Conservation (phyloP, 2,888 invertebrate species). For the Cepaea hortensis region DNA sequence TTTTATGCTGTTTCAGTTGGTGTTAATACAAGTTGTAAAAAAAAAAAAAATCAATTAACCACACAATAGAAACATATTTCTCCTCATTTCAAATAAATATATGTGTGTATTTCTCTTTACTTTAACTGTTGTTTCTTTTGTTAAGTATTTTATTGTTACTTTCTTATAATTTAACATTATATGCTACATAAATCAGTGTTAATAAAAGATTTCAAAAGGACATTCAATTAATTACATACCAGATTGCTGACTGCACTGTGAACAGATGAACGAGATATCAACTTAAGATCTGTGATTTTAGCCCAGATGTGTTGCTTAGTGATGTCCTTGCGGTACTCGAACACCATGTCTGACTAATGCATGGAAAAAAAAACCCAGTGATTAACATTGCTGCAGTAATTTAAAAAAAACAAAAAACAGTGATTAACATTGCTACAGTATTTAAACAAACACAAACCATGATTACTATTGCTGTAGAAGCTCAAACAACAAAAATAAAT, state of each 20-base stretch:
- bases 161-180: not conserved
- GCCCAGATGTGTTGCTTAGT: conserved; percentile 67
- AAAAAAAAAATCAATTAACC: no score
- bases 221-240: conserved; percentile 26
- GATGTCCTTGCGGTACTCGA: conserved; percentile 60
- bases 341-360: conserved; percentile 64
- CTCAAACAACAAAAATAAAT: not conserved
- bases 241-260: conserved; percentile 35
- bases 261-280: conserved; percentile 78
- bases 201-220: not conserved
- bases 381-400: not conserved
- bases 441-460: not conserved
- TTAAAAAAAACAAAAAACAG: not conserved
- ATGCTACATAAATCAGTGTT: not conserved
- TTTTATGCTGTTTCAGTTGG: no score
- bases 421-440: not conserved
- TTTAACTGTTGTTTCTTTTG: no score
- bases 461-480: not conserved
- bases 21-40: no score
- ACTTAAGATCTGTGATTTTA: conserved; percentile 81
- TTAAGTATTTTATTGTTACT: not conserved
- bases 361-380: not conserved
- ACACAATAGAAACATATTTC: not conserved
- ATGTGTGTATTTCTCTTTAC: no score
- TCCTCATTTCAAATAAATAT: no score